Conservation (phyloP, 1,140 invertebrate species). For the Hesperophylax magnus region DNA sequence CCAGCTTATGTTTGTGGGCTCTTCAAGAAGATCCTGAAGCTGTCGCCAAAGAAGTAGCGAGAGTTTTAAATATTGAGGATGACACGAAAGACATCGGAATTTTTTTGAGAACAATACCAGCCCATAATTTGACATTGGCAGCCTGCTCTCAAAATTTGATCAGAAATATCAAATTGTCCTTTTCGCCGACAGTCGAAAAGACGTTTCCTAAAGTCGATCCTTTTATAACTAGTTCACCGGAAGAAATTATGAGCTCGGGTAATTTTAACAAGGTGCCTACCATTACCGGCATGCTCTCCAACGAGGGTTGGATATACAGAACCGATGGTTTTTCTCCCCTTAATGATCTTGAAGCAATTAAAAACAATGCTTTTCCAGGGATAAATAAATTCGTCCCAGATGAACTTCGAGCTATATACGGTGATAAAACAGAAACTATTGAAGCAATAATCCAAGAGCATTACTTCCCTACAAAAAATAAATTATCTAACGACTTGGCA, state of each 20-base stretch:
- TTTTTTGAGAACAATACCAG: neutral
- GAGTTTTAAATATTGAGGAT: too few relatives aligned
- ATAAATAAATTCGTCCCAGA: neutral
- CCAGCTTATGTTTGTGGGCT: conserved; percentile 63
- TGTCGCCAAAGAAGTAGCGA: too few relatives aligned
- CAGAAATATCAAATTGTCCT: neutral
- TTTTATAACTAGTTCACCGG: neutral
- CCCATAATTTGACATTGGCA: neutral
- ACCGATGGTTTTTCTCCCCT: neutral
- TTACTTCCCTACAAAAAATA: neutral
- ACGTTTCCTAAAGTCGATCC: neutral
- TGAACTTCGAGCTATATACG: neutral
- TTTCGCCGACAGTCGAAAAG: neutral
- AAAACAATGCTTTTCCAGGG: neutral
- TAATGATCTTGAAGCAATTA: neutral
- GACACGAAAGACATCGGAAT: too few relatives aligned
- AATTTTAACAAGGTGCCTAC: neutral
- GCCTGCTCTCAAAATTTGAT: neutral
- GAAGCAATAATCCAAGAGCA: neutral
- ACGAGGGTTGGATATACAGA: neutral
- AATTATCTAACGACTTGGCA: neutral
- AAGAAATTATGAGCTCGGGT: neutral
- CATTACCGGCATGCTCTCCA: neutral
- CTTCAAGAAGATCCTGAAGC: neutral
- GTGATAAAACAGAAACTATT: neutral